Conservation (phyloP, 1,140 invertebrate genomes). For the Nasonia longicornis region DNA sequence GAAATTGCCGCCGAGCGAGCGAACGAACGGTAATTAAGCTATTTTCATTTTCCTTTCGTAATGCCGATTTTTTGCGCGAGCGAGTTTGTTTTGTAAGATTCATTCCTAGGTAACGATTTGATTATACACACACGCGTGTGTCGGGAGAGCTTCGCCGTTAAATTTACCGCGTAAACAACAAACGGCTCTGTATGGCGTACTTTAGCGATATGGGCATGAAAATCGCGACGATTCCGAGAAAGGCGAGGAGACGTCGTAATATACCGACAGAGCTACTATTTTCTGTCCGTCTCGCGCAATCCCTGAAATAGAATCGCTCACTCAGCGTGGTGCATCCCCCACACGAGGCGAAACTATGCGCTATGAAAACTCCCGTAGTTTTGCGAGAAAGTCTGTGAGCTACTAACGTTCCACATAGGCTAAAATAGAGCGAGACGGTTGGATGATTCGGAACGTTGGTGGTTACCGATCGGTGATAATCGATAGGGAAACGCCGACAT, state of each 20-base stretch:
- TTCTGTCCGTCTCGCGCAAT: neutral
- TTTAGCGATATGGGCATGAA: neutral
- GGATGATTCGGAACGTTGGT: too few relatives aligned
- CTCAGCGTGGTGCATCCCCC: neutral
- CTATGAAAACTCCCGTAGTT: neutral
- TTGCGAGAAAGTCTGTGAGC: neutral
- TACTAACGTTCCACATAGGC: neutral
- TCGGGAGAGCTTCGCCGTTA: neutral
- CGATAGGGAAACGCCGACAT: neutral
- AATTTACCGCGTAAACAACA: slow-evolving; percentile 13
- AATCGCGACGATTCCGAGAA: neutral
- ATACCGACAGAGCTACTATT: neutral
- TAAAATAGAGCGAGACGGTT: too few relatives aligned
- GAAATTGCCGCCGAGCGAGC: neutral
- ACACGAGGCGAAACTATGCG: neutral
- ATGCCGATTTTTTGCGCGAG: slow-evolving; percentile 3
- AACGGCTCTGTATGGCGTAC: neutral
- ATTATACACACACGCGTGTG: neutral
- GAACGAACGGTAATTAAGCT: neutral
- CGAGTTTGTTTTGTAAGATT: slow-evolving; percentile 16
- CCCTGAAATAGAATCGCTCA: neutral
- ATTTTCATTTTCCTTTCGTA: neutral
- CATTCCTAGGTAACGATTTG: slow-evolving; percentile 23
- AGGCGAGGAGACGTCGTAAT: neutral
- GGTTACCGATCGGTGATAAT: neutral